Base-by-base conservation (phyloP, 2,888 invertebrate species). In the Eulithis testata region DNA sequence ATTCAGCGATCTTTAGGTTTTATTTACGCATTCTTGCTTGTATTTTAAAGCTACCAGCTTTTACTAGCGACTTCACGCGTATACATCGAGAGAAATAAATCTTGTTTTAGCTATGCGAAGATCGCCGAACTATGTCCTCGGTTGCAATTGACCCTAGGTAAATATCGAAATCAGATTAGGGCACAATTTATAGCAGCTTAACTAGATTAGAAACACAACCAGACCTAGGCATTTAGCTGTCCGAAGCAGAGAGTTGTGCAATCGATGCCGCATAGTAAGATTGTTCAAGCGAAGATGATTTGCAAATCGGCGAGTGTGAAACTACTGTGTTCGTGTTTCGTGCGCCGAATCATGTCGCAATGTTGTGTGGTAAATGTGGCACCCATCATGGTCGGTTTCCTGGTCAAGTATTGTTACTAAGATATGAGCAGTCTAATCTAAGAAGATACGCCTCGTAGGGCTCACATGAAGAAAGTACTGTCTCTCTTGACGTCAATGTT, bases 231-330 rank as follows among this genome's bases (percentile, higher is more conserved):
- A 58, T 47, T 56, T 45, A 49, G 53, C 50, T 21, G 49, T 61
- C 55, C 37, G 43, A 45, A 44, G 43, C 12, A 27, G 36, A 12
- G 31, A 44, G 37, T 64, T 59, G 59, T 59, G 51, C 63, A 69
- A 65, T 57, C 37, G 66, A 52, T 66, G 58, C 52, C 60, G 63
- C 67, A 68, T 57, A 47, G 14, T 31, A 36, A 64, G 58, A 62
- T 65, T 64, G 67, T 67, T 50, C 60, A 60, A 69, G 61, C 60
- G 66, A 69, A 65, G 67, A 68, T 71, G 65, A 69, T 62, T 67
- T 69, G 67, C 65, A 62, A 72, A 70, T 67, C 61, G 43, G 27
- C 21, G 51, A 65, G 57, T 61, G 63, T 54, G 57, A 63, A 65
- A 57, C 62, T 45, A 55, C 31, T 40, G 53, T 21, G n/a, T n/a